These are phyloP conservation scores for Esperia sulphurella DNA, from an alignment of 2,888 invertebrate species.

Conservation along the genomic window DNA sequence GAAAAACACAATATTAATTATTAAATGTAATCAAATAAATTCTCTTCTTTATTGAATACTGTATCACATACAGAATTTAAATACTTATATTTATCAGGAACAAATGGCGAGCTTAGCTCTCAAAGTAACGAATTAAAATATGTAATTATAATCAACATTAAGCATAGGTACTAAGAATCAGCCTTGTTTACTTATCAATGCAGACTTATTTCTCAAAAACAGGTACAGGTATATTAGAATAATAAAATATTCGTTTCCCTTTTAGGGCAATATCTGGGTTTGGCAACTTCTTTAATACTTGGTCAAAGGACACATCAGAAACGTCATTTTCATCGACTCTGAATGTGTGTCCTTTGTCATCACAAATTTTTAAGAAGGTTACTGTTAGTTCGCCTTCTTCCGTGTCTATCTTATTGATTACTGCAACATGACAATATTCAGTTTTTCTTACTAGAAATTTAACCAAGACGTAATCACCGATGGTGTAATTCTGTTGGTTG, in stretches of 20 bases:
- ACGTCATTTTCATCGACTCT: conserved; percentile 17
- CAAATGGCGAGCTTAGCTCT: no score
- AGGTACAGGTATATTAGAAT: no score
- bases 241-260: no score
- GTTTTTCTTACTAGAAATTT: conserved; percentile 9
- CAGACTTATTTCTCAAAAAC: no score
- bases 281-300: conserved; percentile 15
- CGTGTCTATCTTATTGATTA: conserved; percentile 11
- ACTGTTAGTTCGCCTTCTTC: conserved; percentile 16
- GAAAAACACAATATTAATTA: conserved; percentile 12
- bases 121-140: no score
- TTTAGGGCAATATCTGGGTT: no score
- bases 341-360: conserved; percentile 10
- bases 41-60: conserved; percentile 11
- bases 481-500: conserved; percentile 7
- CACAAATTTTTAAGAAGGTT: conserved; percentile 17
- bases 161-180: no score
- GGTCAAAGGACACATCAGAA: conserved; percentile 13
- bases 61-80: conserved; percentile 9
- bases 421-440: conserved; percentile 15
- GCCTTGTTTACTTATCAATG: no score
- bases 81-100: conserved; percentile 7
- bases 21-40: conserved; percentile 15
- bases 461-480: conserved; percentile 9
- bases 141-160: no score